Evolutionary conservation across 2,888 invertebrate genomes (phyloP).

Genomic region (Synanthedon myopaeformis): DNA sequence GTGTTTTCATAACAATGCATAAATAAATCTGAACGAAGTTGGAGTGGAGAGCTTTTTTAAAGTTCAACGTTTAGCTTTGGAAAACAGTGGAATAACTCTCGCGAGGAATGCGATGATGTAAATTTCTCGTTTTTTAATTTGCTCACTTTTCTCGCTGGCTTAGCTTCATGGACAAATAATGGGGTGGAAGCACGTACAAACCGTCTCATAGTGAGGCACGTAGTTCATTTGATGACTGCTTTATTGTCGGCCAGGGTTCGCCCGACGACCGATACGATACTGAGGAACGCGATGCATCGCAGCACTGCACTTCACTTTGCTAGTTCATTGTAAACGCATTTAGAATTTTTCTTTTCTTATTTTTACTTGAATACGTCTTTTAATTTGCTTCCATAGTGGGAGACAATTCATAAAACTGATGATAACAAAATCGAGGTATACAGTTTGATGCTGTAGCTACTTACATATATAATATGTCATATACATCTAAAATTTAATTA

Average conservation of each 20-base stretch:
- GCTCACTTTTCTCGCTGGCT: conserved; percentile 21
- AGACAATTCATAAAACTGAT: too few relatives aligned
- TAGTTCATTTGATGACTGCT: conserved; percentile 47
- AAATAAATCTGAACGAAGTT: not conserved
- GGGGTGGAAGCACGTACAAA: conserved; percentile 38
- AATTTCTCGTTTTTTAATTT: conserved; percentile 30
- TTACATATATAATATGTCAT: too few relatives aligned
- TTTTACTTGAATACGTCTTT: too few relatives aligned
- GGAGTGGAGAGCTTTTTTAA: not conserved
- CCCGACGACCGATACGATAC: not conserved
- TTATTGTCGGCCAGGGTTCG: conserved; percentile 39
- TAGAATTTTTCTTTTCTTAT: not conserved
- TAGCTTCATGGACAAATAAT: conserved; percentile 27
- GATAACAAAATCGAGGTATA: too few relatives aligned
- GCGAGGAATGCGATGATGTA: conserved; percentile 27
- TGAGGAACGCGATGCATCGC: conserved; percentile 19
- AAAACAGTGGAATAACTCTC: conserved; percentile 18
- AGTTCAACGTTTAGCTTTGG: not conserved
- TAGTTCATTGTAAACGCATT: not conserved
- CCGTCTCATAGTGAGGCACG: conserved; percentile 44
- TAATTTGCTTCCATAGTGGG: too few relatives aligned
- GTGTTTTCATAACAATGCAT: not conserved
- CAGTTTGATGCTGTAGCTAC: too few relatives aligned
- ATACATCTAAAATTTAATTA: too few relatives aligned
- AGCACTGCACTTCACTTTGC: conserved; percentile 27